A percentile compares a stretch with the other conserved stretches of the same genome.
Conservation (phyloP, 2,888 invertebrate genomes). For the Cremastobaeus sp. region DNA sequence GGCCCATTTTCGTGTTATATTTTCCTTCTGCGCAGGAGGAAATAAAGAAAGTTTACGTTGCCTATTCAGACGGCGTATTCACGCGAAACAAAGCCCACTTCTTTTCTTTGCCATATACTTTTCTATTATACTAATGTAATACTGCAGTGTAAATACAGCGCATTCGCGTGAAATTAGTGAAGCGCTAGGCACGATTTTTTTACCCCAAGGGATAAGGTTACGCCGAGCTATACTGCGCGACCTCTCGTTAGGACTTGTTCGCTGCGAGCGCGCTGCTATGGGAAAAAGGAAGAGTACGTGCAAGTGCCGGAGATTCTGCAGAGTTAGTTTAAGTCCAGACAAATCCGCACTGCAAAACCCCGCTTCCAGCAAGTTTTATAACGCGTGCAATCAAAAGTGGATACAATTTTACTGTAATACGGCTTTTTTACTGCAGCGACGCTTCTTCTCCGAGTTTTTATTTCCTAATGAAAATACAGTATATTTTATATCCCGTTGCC, state of each 20-base stretch:
- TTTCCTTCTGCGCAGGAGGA: slow-evolving; percentile 19
- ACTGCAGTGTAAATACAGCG: slow-evolving; percentile 36
- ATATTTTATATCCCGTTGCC: too few species aligned
- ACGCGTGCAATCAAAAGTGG: too few species aligned
- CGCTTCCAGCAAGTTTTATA: too few species aligned
- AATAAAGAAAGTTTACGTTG: slow-evolving; percentile 41
- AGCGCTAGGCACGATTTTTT: slow-evolving; percentile 45
- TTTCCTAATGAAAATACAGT: too few species aligned
- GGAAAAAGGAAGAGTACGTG: neutral
- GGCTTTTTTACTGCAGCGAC: too few species aligned
- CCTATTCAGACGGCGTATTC: slow-evolving; percentile 47
- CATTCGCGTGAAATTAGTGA: slow-evolving; percentile 53
- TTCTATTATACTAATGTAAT: slow-evolving; percentile 55
- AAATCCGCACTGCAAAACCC: too few species aligned
- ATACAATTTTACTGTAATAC: too few species aligned
- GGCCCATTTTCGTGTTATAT: slow-evolving; percentile 34
- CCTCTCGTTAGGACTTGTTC: slow-evolving; percentile 36
- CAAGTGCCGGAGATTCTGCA: neutral
- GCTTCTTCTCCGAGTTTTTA: too few species aligned
- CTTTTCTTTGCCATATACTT: slow-evolving; percentile 46
- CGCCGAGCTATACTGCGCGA: slow-evolving; percentile 26
- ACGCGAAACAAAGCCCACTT: slow-evolving; percentile 56
- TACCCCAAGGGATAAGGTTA: slow-evolving; percentile 37
- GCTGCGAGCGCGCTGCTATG: slow-evolving; percentile 18
- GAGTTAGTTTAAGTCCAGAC: too few species aligned